Conservation (phyloP, 2,888 invertebrate species). For the Scelioninae gen. 2 region DNA sequence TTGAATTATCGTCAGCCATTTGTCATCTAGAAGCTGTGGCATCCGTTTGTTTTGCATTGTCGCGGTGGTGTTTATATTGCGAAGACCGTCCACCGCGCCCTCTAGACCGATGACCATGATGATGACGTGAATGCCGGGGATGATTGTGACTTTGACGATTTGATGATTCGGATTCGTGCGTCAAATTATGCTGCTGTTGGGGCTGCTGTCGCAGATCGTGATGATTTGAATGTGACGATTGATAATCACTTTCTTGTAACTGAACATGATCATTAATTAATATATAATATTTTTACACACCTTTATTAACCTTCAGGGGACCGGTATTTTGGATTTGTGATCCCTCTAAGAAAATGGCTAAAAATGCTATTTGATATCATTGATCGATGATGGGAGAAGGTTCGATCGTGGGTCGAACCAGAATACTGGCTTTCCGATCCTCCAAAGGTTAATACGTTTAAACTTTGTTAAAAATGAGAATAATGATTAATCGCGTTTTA, state of each 20-base stretch:
- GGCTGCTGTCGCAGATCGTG: conserved; percentile 5
- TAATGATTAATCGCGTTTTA: no score
- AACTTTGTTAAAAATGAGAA: no score
- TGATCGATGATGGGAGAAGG: no score
- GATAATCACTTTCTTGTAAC: conserved; percentile 35
- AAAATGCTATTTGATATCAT: no score
- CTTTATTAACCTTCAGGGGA: no score
- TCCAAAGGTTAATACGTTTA: no score
- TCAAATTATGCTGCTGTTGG: conserved; percentile 27
- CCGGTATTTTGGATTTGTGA: no score
- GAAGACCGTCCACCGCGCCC: conserved; percentile 47
- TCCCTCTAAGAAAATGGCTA: no score
- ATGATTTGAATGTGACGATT: conserved; percentile 23
- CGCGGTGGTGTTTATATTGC: conserved; percentile 40
- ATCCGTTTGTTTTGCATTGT: conserved; percentile 51
- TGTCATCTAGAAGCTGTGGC: conserved; percentile 56
- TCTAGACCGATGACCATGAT: conserved; percentile 44
- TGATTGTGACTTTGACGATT: conserved; percentile 51
- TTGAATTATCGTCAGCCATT: conserved; percentile 27
- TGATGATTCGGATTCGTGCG: conserved; percentile 36
- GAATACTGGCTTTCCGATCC: no score
- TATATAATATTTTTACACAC: no score
- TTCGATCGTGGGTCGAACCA: no score
- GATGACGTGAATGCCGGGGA: conserved; percentile 28
- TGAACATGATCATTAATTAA: no score